Base-by-base conservation (phyloP, 2,797 vertebrate genomes). In the Paguma larvata region DNA sequence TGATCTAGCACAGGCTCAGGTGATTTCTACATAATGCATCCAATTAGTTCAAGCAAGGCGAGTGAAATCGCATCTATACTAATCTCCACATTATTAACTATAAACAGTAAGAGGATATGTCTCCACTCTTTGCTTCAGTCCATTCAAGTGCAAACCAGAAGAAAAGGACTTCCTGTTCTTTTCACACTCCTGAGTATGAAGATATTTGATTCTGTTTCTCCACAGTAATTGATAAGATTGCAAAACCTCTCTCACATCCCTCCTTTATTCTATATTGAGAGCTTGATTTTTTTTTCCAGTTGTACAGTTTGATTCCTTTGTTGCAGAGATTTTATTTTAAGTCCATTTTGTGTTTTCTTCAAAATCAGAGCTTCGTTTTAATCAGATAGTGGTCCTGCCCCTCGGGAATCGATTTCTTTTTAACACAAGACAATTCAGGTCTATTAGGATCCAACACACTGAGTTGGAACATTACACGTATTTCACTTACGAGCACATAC, bases 401-500 rank as follows among this genome's bases (percentile, higher is more conserved):
- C 51, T 86, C 98, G 95, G 98, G 98, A 98, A 98, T 98, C 96
- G 85, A 93, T 98, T 98, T 97, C 94, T 96, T 98, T 97, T 97
- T 96, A 73, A 63, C 65, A 62, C 87, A 97, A 97, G 97, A 91
- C 93, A 75, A 96, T 87, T 97, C 93, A 63, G 91, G 97, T 97
- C 95, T 98, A 91, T 96, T 94, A 98, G 94, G 94, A 98, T 99
- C 98, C 98, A 99, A 98, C 98, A 32, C 91, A 96, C n/a, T 97
- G 97, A 97, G 98, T 98, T 98, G 99, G 98, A 98, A 92, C 97
- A 90, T 96, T 97, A 95, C 96, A 91, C 98, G 94, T 97, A 87
- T 98, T 98, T 98, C 98, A 99, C 98, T 99, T 99, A 99, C 83
- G 86, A 98, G 98, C 93, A 98, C 97, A 98, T 97, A 99, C 95